A percentile compares a stretch with the other conserved stretches of the same genome.
phyloP scores from a whole-genome alignment of 2,113 vertebrate genomes.

The Nansenia antarctica region DNA sequence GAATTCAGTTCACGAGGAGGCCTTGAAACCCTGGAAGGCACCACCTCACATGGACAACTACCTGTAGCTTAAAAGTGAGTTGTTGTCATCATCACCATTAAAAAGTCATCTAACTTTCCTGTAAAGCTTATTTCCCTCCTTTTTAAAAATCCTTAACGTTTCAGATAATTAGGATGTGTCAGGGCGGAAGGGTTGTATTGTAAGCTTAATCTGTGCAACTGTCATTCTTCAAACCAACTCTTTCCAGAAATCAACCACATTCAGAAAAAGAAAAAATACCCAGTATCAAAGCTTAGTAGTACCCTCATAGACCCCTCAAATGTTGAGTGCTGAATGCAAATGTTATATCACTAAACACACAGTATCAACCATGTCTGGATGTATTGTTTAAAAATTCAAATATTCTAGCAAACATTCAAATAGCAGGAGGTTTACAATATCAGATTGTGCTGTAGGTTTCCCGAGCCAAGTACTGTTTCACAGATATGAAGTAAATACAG shows the following conservation, averaged over 20 bases:
- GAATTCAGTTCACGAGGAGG: slow-evolving; percentile 25
- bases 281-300: slow-evolving; percentile 23
- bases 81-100: slow-evolving; percentile 42
- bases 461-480: slow-evolving; percentile 23
- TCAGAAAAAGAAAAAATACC: background rate
- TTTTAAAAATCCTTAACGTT: slow-evolving; percentile 26
- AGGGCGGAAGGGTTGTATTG: background rate
- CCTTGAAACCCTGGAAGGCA: slow-evolving; percentile 11
- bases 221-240: slow-evolving; percentile 5
- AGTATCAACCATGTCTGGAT: slow-evolving; percentile 11
- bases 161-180: background rate
- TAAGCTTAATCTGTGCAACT: slow-evolving; percentile 1
- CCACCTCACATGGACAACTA: slow-evolving; percentile 24
- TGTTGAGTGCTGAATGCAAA: slow-evolving; percentile 37
- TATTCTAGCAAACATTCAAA: background rate
- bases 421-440: background rate
- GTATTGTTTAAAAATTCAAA: background rate
- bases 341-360: slow-evolving; percentile 24
- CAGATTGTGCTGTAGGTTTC: slow-evolving; percentile 31
- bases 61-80: slow-evolving; percentile 35
- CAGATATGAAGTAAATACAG: slow-evolving; percentile 7
- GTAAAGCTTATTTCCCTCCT: background rate
- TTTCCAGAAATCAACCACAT: slow-evolving; percentile 11
- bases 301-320: slow-evolving; percentile 16
- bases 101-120: slow-evolving; percentile 32